Evolutionary conservation across 2,113 vertebrate genomes (phyloP).

Genomic region (Hippocampus mohnikei): DNA sequence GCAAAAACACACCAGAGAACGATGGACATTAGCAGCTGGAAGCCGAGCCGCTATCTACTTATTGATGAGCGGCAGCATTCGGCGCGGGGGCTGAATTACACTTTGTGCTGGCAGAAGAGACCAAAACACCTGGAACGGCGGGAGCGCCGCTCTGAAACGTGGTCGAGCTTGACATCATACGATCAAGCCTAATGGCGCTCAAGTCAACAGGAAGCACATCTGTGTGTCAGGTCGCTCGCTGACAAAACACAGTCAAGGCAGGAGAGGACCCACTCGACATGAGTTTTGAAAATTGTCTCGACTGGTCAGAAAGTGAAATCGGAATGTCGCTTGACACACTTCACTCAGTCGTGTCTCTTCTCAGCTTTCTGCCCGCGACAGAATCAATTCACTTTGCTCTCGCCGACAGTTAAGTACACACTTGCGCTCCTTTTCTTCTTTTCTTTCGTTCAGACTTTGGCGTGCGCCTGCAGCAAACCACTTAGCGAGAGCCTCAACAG

Average conservation of each 20-base stretch:
- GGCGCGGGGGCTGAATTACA: conserved; percentile 37
- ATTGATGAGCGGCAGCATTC: conserved; percentile 39
- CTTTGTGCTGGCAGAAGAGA: conserved; percentile 48
- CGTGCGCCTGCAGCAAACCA: conserved; percentile 28
- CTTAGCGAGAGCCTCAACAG: conserved; percentile 31
- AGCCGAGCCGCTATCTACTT: conserved; percentile 26
- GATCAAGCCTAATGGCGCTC: conserved; percentile 62
- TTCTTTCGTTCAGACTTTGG: conserved; percentile 24
- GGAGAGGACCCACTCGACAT: conserved; percentile 36
- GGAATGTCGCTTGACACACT: conserved; percentile 20
- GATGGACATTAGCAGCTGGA: conserved; percentile 26
- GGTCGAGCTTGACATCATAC: conserved; percentile 45
- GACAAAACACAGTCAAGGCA: conserved; percentile 33
- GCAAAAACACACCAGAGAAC: conserved; percentile 28
- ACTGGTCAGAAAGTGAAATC: conserved; percentile 41
- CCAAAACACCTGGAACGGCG: conserved; percentile 42
- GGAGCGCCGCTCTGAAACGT: conserved; percentile 42
- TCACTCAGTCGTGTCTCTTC: conserved; percentile 28
- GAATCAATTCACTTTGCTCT: conserved; percentile 43
- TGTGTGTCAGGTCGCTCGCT: conserved; percentile 26
- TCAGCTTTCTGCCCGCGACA: conserved; percentile 5
- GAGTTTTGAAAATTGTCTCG: conserved; percentile 42
- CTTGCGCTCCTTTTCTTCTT: conserved; percentile 15
- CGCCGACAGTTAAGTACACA: conserved; percentile 33
- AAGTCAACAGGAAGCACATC: conserved; percentile 38